A percentile compares a stretch with the other conserved stretches of the same genome.
These are phyloP conservation scores for Tribolium castaneum DNA, from an alignment of 1,140 invertebrate species.

Conservation along the genomic window DNA sequence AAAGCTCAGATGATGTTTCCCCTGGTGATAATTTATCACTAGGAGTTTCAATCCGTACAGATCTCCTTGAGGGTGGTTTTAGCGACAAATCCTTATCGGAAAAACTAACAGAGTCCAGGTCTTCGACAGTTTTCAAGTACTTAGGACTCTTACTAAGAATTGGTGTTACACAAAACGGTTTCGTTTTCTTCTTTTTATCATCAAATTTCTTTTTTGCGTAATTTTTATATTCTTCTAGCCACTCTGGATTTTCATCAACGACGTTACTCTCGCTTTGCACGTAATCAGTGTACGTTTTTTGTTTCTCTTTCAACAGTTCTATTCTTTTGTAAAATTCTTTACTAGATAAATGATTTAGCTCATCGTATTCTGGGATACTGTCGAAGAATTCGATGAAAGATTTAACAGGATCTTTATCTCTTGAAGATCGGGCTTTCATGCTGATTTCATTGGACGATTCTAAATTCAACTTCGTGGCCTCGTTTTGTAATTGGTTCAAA, in stretches of 20 bases:
- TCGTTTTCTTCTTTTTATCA: constrained; percentile 45
- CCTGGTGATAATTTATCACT: constrained; percentile 48
- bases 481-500: constrained; percentile 60
- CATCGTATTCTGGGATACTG: constrained; percentile 77
- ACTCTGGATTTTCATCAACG: constrained; percentile 58
- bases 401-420: constrained; percentile 62
- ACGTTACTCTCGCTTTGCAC: constrained; percentile 66
- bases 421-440: constrained; percentile 52
- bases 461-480: constrained; percentile 56
- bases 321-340: constrained; percentile 75
- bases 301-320: constrained; percentile 73
- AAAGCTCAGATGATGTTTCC: constrained; percentile 10
- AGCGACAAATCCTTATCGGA: constrained; percentile 55
- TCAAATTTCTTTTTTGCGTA: constrained; percentile 33
- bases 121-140: constrained; percentile 48
- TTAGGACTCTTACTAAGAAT: constrained; percentile 48
- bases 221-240: constrained; percentile 60
- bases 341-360: constrained; percentile 75
- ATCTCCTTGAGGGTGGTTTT: constrained; percentile 61
- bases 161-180: constrained; percentile 54
- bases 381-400: constrained; percentile 74
- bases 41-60: constrained; percentile 61
- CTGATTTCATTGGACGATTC: constrained; percentile 48
- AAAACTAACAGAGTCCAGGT: constrained; percentile 52
- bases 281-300: constrained; percentile 69